These are phyloP conservation scores for Pogoniulus pusillus DNA, from an alignment of 2,797 vertebrate genomes.

Conservation along the genomic window DNA sequence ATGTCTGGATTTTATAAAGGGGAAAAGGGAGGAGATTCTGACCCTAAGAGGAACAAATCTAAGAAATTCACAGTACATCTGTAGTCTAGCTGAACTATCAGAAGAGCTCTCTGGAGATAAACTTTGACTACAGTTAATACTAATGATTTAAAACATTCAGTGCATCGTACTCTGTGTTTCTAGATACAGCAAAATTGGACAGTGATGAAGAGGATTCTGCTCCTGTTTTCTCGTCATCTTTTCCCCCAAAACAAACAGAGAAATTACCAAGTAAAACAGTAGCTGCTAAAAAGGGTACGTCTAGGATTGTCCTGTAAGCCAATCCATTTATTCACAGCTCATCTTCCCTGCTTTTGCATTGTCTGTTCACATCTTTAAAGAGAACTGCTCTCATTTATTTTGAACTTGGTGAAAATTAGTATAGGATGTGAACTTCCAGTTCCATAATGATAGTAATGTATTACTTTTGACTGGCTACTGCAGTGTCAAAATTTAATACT, in stretches of 20 bases:
- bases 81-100: background rate
- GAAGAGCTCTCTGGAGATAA: background rate
- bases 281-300: constrained; percentile 89
- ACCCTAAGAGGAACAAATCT: background rate
- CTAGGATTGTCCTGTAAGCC: background rate
- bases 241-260: constrained; percentile 86
- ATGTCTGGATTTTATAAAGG: background rate
- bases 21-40: background rate
- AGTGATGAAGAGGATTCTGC: constrained; percentile 86
- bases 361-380: background rate
- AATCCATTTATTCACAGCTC: background rate
- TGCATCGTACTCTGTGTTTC: constrained; percentile 5
- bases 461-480: background rate
- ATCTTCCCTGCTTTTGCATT: background rate
- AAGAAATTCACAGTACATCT: background rate
- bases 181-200: constrained; percentile 89
- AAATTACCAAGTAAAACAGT: constrained; percentile 83
- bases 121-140: background rate
- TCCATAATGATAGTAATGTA: background rate
- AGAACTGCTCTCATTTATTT: background rate
- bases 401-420: background rate
- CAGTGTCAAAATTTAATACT: background rate
- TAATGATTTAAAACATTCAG: background rate
- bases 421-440: background rate
- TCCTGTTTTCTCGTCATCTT: constrained; percentile 86